Evolutionary conservation across 2,797 vertebrate species (phyloP), one percentile per base, ranked within the genome.

Genomic region (Chlorospingus flavigularis): DNA sequence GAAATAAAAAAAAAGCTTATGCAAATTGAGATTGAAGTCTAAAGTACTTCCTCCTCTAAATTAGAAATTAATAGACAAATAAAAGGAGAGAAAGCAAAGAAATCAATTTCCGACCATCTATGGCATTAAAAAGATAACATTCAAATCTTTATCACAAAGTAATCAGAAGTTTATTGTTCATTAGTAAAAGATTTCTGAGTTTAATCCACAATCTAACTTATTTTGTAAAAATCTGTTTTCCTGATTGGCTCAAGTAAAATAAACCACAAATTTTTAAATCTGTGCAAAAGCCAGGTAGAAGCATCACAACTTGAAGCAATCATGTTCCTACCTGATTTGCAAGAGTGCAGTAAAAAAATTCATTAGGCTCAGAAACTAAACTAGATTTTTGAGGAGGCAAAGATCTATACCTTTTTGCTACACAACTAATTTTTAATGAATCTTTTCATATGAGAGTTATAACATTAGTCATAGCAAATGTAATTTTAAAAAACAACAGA

Each of bases 21-120:
- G 53, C 57, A 51, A 79, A 68, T 1, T 19, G 28, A 60, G 15
- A 47, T 48, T 24, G 50, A 74, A 88, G 18, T 15, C 21, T 13
- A 16, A 73, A 47, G 2, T 19, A 4, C 21, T 84, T 54, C 39
- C 30, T 33, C 19, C 10, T 89, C 73, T 33, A 48, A 58, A 33
- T 17, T n/a, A 28, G 9, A 66, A 61, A 45, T 42, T 17, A 65
- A 67, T 0, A 48, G 30, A 65, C 1, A 0, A 58, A 37, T 39
- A 28, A 65, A 61, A 37, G 4, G 2, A 8, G 14, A 0, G 2
- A 28, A 24, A 35, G 39, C 1, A 33, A 58, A 47, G 2, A 63
- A 26, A 73, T 60, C 15, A 17, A 33, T 63, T 78, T 47, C 48
- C 50, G 7, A n/a, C 33, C 7, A 13, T 47, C 53, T 26, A 71